phyloP scores from a whole-genome alignment of 2,888 invertebrate genomes.

The Dendrolimus pini region DNA sequence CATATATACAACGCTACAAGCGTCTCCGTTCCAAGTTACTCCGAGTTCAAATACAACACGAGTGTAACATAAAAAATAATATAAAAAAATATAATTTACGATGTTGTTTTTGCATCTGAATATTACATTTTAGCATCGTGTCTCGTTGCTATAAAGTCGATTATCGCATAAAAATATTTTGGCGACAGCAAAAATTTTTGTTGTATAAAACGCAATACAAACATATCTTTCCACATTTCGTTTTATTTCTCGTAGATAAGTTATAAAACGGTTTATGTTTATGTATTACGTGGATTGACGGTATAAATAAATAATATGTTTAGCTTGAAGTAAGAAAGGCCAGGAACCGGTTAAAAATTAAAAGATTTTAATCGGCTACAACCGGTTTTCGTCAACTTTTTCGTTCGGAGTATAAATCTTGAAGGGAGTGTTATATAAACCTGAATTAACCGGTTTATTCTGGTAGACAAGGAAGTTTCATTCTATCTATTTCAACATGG shows the following conservation, averaged over 20 bases:
- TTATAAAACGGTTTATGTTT: background rate
- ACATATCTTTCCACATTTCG: background rate
- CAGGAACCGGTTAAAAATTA: too few relatives aligned
- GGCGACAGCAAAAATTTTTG: background rate
- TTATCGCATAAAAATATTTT: background rate
- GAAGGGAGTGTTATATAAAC: too few relatives aligned
- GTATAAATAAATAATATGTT: too few relatives aligned
- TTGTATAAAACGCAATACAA: background rate
- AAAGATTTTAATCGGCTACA: too few relatives aligned
- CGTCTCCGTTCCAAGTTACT: background rate
- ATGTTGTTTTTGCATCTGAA: conserved; percentile 28
- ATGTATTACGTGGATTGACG: background rate
- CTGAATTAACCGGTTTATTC: too few relatives aligned
- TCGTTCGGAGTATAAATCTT: too few relatives aligned
- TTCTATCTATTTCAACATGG: too few relatives aligned
- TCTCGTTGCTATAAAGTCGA: background rate
- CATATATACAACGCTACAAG: background rate
- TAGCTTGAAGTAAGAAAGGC: too few relatives aligned
- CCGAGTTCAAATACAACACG: background rate
- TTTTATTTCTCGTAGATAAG: background rate
- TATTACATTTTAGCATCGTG: background rate
- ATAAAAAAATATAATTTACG: conserved; percentile 44
- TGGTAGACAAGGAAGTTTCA: too few relatives aligned
- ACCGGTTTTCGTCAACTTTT: too few relatives aligned
- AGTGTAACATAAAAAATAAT: conserved; percentile 11